Evolutionary conservation across 2,113 vertebrate genomes (phyloP), one percentile per base, ranked within the genome.

Genomic region (Marcusenius ussheri): DNA sequence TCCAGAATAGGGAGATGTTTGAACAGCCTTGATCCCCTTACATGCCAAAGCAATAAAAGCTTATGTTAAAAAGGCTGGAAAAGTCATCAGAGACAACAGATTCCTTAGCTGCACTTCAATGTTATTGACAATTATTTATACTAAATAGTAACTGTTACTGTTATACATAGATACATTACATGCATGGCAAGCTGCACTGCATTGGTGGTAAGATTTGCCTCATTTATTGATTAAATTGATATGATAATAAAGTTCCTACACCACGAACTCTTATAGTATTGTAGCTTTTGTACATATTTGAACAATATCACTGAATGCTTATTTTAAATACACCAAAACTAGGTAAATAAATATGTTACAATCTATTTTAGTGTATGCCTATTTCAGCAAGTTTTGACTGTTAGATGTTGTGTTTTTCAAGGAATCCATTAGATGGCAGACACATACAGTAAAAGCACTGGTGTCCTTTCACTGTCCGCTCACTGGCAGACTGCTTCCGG

Each of bases 351-450:
- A 84, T 46, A 10, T 46, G 19, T 46, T 46, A 84, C 46, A 84
- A n/a, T 46, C 45, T 47, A 46, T 47, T 47, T 11, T 47, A 42
- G 83, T 84, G 45, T 46, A 3, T 47, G 24, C 11, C 15, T 47
- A 24, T 47, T 47, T 84, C 19, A 13, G 15, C 35, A 21, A 17
- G 77, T 24, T 83, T 21, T 83, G 50, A 21, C 5, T 58, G 27
- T 45, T 5, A 24, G 56, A 42, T 66, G 62, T 90, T 85, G 31
- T 84, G 77, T 90, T 95, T 95, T 94, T 93, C 39, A 85, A 50
- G 31, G 87, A 94, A 93, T 90, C 96, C 96, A 96, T 96, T 93
- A 96, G 96, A 95, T 95, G 96, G 96, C 96, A 96, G 94, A 94
- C 94, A 95, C 89, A 94, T 94, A 94, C 95, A 92, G 74, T 86